These are phyloP conservation scores for Alexandromys oeconomus DNA, from an alignment of 2,797 vertebrate species.

Conservation along the genomic window DNA sequence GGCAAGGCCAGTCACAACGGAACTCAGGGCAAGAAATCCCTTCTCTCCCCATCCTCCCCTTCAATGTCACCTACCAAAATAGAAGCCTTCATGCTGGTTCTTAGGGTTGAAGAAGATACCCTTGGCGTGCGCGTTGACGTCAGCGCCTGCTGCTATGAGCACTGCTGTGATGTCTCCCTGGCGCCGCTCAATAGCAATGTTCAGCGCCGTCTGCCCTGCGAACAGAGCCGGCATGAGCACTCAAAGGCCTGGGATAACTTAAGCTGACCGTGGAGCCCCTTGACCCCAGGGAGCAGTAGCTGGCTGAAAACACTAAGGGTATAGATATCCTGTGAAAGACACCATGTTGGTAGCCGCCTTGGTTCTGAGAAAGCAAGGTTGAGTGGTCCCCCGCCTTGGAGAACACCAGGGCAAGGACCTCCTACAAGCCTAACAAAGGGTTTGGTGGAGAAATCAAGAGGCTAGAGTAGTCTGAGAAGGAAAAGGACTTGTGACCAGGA, in stretches of 20 bases:
- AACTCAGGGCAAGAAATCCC: background rate
- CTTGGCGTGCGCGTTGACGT: constrained; percentile 89
- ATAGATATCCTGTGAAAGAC: background rate
- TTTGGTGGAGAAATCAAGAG: background rate
- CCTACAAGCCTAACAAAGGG: background rate
- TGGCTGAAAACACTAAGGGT: background rate
- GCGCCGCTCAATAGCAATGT: constrained; percentile 91
- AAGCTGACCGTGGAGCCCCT: background rate
- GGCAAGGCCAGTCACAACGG: background rate
- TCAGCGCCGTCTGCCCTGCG: constrained; percentile 90
- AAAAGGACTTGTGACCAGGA: background rate
- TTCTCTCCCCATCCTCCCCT: too few species aligned
- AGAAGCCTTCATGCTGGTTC: constrained; percentile 90
- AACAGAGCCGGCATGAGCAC: rapidly evolving
- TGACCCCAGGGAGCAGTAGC: background rate
- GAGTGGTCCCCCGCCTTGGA: background rate
- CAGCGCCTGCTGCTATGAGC: constrained; percentile 89
- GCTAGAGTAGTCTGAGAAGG: background rate
- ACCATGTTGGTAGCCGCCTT: background rate
- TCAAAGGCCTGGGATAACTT: background rate
- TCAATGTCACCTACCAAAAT: constrained; percentile 88
- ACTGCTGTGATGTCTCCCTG: constrained; percentile 87
- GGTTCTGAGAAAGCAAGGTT: background rate
- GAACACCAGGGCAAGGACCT: too few species aligned
- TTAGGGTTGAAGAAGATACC: constrained; percentile 91